Base-by-base conservation (phyloP, 1,140 invertebrate species). In the Diachasma alloeum region DNA sequence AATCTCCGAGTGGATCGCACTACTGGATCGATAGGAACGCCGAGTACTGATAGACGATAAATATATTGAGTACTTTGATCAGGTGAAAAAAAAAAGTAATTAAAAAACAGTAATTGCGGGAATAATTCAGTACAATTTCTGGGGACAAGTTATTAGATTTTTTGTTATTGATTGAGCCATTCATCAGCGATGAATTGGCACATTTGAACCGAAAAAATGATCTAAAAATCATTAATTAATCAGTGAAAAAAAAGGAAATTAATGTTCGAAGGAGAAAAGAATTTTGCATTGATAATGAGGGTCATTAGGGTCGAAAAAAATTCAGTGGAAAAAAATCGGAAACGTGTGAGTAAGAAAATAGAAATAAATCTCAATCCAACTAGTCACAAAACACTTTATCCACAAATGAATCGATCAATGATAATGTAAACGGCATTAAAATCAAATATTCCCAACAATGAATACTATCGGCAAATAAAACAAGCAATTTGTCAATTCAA, bases 31-130 rank as follows among this genome's bases (percentile, higher is more conserved):
- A 81, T 72, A 77, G 75, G 48, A 78, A 81, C 78, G 78, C 63
- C 75, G 53, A 76, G 78, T 79, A 78, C 68, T 79, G 82, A 83
- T 81, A 79, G 79, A 63, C 71, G 78, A 83, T 79, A 79, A 76
- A 80, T 78, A 59, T 68, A 44, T 48, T 36, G 44, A 68, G 19
- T 22, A 31, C 37, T 37, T 11, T 42, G 56, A 73, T 71, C 56
- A 4, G 31, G 4, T 17, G 8, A 72, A 75, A 68, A 67, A 75
- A 68, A 67, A 72, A 70, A 69, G 39, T 36, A 76, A 76, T 56
- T 22, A 71, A 66, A 69, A 10, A 39, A 31, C 2, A 31, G 11
- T 63, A 63, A 63, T 63, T 63, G 22, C 59, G 22, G 11, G 19
- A 63, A 26, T 63, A 63, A 63, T 63, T 63, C 19, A 63, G 9